Conservation (phyloP, 2,113 vertebrate genomes). For the Morone chrysops region DNA sequence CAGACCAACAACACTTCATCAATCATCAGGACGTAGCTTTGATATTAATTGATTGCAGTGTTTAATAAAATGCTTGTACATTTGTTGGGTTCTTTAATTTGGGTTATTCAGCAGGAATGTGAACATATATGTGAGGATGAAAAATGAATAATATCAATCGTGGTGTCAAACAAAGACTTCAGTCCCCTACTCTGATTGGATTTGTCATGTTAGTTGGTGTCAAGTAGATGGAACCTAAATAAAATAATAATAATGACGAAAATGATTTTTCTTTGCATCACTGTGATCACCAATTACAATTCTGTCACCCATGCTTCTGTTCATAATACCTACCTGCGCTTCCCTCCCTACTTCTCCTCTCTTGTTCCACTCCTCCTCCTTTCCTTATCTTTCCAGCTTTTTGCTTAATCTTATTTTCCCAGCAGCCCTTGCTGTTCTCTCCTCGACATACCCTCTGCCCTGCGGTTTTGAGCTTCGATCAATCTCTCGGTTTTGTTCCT, state of each 20-base stretch:
- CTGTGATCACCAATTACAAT: not conserved
- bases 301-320: not conserved
- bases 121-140: not conserved
- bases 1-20: not conserved
- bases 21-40: not conserved
- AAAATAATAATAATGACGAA: not conserved
- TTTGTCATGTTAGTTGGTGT: too few species aligned
- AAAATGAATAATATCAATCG: too few species aligned
- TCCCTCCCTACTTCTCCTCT: not conserved
- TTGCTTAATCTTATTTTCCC: conserved; percentile 37
- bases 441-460: not conserved
- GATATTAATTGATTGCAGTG: too few species aligned
- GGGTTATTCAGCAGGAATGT: not conserved
- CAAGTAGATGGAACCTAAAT: not conserved
- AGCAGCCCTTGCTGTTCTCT: conserved; percentile 19
- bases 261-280: not conserved
- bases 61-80: not conserved
- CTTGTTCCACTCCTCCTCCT: not conserved
- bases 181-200: too few species aligned
- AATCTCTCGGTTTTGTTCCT: not conserved
- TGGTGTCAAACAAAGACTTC: too few species aligned
- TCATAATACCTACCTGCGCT: not conserved
- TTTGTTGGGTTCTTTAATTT: not conserved
- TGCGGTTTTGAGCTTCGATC: conserved; percentile 7
- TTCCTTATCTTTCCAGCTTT: conserved; percentile 34